Evolutionary conservation across 1,140 invertebrate genomes (phyloP).

Genomic region (Drosophila orosa): DNA sequence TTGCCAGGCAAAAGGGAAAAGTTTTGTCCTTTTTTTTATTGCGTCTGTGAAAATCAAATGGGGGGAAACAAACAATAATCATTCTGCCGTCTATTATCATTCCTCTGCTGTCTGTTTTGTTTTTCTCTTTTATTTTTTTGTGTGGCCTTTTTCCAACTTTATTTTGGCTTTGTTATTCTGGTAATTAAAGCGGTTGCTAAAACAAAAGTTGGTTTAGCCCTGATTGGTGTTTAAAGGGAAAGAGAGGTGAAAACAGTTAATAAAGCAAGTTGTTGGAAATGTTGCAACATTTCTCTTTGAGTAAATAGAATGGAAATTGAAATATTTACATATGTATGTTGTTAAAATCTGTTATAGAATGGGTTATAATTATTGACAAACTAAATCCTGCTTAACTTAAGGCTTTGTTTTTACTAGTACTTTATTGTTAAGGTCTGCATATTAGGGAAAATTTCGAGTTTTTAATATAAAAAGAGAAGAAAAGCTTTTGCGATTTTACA

Average conservation of each 20-base stretch:
- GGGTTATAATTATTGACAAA: neutral
- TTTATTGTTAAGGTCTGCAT: neutral
- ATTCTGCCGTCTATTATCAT: slow-evolving; percentile 44
- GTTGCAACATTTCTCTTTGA: neutral
- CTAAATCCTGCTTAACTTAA: too few species aligned
- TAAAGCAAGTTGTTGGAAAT: slow-evolving; percentile 3
- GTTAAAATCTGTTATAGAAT: neutral
- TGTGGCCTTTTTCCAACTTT: slow-evolving; percentile 7
- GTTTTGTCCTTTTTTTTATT: slow-evolving; percentile 63
- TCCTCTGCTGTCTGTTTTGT: slow-evolving; percentile 11
- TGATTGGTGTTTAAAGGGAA: neutral
- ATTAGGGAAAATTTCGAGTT: too few species aligned
- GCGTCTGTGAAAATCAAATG: slow-evolving; percentile 16
- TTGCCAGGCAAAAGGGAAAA: slow-evolving; percentile 42
- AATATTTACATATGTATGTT: neutral
- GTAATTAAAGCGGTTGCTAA: slow-evolving; percentile 42
- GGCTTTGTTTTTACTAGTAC: too few species aligned
- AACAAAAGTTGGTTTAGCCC: slow-evolving; percentile 26
- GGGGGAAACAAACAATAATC: slow-evolving; percentile 55
- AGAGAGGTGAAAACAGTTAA: neutral
- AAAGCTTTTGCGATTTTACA: too few species aligned
- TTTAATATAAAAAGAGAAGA: too few species aligned
- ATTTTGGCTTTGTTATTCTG: slow-evolving; percentile 18
- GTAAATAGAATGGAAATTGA: neutral
- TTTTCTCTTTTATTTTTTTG: slow-evolving; percentile 36